Conservation (phyloP, 2,888 invertebrate genomes). For the Limenitis camilla region DNA sequence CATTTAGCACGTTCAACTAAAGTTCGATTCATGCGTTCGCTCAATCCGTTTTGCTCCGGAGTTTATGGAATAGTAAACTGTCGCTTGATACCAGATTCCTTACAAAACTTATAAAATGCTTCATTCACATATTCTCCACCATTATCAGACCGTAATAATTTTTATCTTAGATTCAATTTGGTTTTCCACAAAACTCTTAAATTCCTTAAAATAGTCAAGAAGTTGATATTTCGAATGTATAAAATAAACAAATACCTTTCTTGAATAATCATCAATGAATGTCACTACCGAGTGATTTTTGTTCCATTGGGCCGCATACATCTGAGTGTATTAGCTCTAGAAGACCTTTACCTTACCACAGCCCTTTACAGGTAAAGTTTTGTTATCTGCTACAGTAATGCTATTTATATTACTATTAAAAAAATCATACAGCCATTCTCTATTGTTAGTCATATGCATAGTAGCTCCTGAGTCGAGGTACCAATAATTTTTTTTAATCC, state of each 20-base stretch:
- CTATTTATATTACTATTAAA: background rate
- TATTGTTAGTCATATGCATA: slow-evolving; percentile 2
- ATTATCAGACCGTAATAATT: slow-evolving; percentile 11
- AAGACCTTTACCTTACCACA: slow-evolving; percentile 10
- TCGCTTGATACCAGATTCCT: slow-evolving; percentile 30
- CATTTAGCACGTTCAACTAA: slow-evolving; percentile 12
- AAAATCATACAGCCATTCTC: slow-evolving; percentile 6
- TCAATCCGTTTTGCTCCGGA: slow-evolving; percentile 34
- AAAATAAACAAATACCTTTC: slow-evolving; percentile 16
- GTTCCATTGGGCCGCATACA: slow-evolving; percentile 21
- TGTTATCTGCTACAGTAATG: slow-evolving; percentile 24
- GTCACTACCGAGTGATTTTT: background rate
- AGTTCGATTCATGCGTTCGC: slow-evolving; percentile 29
- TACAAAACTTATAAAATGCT: slow-evolving; percentile 26
- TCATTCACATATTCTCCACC: slow-evolving; percentile 9
- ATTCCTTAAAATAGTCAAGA: slow-evolving; percentile 9
- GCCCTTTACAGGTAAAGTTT: slow-evolving; percentile 21
- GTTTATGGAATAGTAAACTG: slow-evolving; percentile 28
- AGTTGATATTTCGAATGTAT: slow-evolving; percentile 14
- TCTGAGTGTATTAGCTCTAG: slow-evolving; percentile 20
- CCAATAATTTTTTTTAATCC: too few relatives aligned
- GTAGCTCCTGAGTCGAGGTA: too few relatives aligned
- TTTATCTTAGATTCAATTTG: slow-evolving; percentile 15
- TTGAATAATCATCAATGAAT: slow-evolving; percentile 19
- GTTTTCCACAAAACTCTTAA: slow-evolving; percentile 13